A percentile compares a stretch with the other conserved stretches of the same genome.
Evolutionary conservation across 2,797 vertebrate genomes (phyloP).

Genomic region (Coreius guichenoti): DNA sequence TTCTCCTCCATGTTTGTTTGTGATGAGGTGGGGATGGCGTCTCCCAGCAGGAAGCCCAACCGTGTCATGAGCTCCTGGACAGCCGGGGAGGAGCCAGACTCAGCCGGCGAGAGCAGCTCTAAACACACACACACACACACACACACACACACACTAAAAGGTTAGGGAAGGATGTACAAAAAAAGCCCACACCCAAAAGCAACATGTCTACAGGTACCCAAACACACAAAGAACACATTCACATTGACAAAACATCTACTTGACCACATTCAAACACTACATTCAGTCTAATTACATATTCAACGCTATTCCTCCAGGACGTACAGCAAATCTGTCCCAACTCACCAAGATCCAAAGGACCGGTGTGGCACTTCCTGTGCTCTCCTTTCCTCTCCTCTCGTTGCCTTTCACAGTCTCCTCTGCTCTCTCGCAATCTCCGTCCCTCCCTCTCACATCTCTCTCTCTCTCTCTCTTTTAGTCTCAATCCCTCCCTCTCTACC

Average conservation of each 20-base stretch:
- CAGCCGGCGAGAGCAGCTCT: conserved; percentile 58
- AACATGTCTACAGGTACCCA: background rate
- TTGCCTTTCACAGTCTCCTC: conserved; percentile 37
- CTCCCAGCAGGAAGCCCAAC: conserved; percentile 96
- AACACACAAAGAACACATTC: conserved; percentile 4
- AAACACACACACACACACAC: conserved; percentile 47
- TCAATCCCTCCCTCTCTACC: conserved; percentile 32
- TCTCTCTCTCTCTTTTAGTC: conserved; percentile 24
- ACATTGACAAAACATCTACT: conserved; percentile 18
- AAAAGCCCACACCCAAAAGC: conserved; percentile 26
- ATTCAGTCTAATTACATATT: background rate
- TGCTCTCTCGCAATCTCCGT: conserved; percentile 36
- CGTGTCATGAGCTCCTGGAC: conserved; percentile 99
- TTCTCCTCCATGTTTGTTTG: conserved; percentile 89
- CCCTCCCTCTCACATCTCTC: conserved; percentile 47
- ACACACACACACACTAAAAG: conserved; percentile 45
- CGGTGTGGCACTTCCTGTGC: conserved; percentile 42
- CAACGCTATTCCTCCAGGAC: background rate
- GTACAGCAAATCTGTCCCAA: conserved; percentile 23
- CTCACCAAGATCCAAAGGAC: conserved; percentile 54
- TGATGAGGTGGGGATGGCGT: conserved; percentile 89
- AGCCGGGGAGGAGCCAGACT: conserved; percentile 89
- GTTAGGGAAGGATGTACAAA: conserved; percentile 19
- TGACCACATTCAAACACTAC: conserved; percentile 1
- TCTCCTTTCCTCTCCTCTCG: conserved; percentile 44